phyloP scores from a whole-genome alignment of 2,113 vertebrate genomes.

The Cygnus buccinator region DNA sequence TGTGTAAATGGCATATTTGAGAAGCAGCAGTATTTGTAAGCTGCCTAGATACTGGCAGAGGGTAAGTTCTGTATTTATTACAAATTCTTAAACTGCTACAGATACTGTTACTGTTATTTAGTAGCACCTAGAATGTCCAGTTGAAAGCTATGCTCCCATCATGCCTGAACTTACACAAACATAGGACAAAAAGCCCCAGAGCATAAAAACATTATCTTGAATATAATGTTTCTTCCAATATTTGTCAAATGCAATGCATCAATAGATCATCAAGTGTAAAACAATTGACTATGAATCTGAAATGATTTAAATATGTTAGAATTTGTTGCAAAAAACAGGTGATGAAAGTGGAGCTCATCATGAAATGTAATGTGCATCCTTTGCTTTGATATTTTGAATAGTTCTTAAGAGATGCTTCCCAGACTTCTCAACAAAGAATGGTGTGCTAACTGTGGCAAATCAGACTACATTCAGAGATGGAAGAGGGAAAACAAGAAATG shows the following conservation, averaged over 20 bases:
- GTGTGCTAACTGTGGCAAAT: constrained; percentile 86
- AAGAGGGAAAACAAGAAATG: constrained; percentile 81
- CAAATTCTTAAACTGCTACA: not conserved
- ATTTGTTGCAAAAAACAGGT: not conserved
- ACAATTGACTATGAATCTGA: not conserved
- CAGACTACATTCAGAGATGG: constrained; percentile 87
- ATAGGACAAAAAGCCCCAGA: not conserved
- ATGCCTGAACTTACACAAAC: not conserved
- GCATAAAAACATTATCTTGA: not conserved
- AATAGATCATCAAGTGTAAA: not conserved
- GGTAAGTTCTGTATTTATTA: not conserved
- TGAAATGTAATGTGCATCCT: not conserved
- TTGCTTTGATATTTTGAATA: constrained; percentile 72
- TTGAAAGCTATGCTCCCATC: not conserved
- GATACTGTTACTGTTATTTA: not conserved
- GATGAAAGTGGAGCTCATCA: not conserved
- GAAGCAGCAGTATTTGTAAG: not conserved
- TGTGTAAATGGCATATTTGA: not conserved
- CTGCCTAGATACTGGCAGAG: not conserved
- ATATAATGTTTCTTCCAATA: not conserved
- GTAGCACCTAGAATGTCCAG: not conserved
- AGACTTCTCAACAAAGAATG: constrained; percentile 89
- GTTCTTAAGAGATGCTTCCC: constrained; percentile 96
- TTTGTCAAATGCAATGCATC: not conserved
- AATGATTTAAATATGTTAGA: not conserved